Evolutionary conservation across 2,113 vertebrate genomes (phyloP), one percentile per base, ranked within the genome.

Genomic region (Oreochromis tanganicae): DNA sequence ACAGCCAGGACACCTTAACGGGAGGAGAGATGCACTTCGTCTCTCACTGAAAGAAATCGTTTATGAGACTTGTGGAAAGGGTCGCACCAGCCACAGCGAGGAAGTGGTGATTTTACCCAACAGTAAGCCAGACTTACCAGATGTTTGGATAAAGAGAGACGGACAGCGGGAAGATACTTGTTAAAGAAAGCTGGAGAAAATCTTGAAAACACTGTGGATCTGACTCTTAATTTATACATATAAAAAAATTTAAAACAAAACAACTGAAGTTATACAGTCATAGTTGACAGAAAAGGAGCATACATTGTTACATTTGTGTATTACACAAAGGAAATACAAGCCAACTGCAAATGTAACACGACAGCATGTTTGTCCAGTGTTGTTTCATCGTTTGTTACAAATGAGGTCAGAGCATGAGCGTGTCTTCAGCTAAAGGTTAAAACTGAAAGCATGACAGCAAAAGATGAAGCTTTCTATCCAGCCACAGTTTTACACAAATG

Each of bases 91-190:
- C 24, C 96, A 97, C 34, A 97, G 95, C 54, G 97, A 96, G 0
- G 94, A 96, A 54, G 97, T 97, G 0, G 98, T 99, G 9, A 96
- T 99, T 87, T 71, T 99, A 66, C 99, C 99, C 10, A 99, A 99
- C 95, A 99, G 98, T 93, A 98, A 98, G 52, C 98, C 98, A 29
- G 98, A 98, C 89, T 94, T 99, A 93, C 99, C 99, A 0, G 98
- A 99, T 2, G 97, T 99, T 10, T 99, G 99, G 99, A 98, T 99
- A 88, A 99, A 98, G 92, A 97, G 98, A 91, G 97, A 97, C 1
- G 97, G 96, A 84, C 96, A 97, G 83, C 96, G 95, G 17, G 97
- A 98, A 1, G 97, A 97, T 19, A 96, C 96, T 52, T 97, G 97
- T 84, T 98, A 96, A 83, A 97, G 89, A 95, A 81, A 86, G 46